Conservation (phyloP, 1,140 invertebrate species). For the Telenomus remus region DNA sequence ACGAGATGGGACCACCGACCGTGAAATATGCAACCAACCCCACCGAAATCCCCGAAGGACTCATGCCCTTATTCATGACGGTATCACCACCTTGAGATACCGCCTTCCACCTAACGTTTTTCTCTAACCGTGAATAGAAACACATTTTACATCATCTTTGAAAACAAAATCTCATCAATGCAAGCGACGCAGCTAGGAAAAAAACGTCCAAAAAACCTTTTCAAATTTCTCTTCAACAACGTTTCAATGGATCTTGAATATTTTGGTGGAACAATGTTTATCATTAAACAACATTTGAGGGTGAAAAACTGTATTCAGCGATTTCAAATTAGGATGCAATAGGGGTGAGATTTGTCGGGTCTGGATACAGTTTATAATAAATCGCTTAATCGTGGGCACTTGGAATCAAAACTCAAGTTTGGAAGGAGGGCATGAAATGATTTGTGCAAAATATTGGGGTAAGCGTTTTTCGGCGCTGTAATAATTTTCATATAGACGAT, state of each 20-base stretch:
- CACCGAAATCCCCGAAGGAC: slow-evolving; percentile 68
- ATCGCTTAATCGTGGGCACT: too few relatives aligned
- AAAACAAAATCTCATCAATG: slow-evolving; percentile 22
- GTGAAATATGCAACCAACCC: slow-evolving; percentile 75
- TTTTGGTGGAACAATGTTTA: too few relatives aligned
- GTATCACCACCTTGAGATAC: slow-evolving; percentile 68
- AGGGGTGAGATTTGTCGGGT: too few relatives aligned
- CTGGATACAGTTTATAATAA: too few relatives aligned
- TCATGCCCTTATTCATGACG: slow-evolving; percentile 66
- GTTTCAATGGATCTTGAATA: too few relatives aligned
- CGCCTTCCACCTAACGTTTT: slow-evolving; percentile 11
- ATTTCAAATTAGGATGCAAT: too few relatives aligned
- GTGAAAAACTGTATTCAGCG: too few relatives aligned
- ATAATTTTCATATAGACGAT: slow-evolving; percentile 71
- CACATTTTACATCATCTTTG: slow-evolving; percentile 18
- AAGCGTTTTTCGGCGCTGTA: slow-evolving; percentile 65
- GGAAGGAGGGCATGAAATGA: slow-evolving; percentile 27
- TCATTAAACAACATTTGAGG: too few relatives aligned
- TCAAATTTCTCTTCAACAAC: too few relatives aligned
- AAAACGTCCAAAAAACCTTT: too few relatives aligned
- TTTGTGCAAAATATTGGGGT: slow-evolving; percentile 58
- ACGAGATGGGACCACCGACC: slow-evolving; percentile 75
- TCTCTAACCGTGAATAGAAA: slow-evolving; percentile 15
- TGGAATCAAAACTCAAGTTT: not conserved
- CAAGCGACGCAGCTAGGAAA: not conserved